A percentile compares a stretch with the other conserved stretches of the same genome.
phyloP scores from a whole-genome alignment of 2,113 vertebrate species.

The Microcebus tavaratra region DNA sequence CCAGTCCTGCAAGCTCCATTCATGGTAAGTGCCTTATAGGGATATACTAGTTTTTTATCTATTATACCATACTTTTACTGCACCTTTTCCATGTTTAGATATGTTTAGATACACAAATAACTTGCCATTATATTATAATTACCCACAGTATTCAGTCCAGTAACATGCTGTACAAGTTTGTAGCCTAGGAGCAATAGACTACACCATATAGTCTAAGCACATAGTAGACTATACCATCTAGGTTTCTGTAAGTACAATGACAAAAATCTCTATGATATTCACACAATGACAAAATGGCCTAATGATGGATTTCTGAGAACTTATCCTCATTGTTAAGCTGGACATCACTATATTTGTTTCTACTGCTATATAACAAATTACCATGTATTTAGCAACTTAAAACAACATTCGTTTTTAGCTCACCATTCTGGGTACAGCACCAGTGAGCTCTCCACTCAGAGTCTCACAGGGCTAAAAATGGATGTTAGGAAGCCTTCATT shows the following conservation, averaged over 20 bases:
- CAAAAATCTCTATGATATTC: neutral
- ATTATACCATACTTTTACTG: neutral
- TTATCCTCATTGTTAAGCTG: neutral
- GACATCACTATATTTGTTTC: neutral
- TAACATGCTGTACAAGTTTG: neutral
- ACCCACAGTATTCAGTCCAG: neutral
- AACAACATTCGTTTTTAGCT: neutral
- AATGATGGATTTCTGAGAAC: neutral
- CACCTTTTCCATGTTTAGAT: neutral
- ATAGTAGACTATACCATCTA: neutral
- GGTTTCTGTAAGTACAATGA: neutral
- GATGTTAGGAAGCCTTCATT: neutral
- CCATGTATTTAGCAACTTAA: neutral
- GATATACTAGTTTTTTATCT: neutral
- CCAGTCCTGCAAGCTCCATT: neutral
- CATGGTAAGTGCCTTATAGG: neutral
- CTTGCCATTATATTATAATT: neutral
- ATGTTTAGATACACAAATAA: neutral
- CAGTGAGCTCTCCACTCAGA: neutral
- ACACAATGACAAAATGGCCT: neutral
- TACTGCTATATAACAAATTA: neutral
- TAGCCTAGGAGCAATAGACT: neutral
- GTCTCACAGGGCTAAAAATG: neutral
- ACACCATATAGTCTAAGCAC: neutral
- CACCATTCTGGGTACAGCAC: neutral